A percentile compares a stretch with the other conserved stretches of the same genome.
These are phyloP conservation scores for Octopus sinensis DNA, from an alignment of 1,140 invertebrate species.

Conservation along the genomic window DNA sequence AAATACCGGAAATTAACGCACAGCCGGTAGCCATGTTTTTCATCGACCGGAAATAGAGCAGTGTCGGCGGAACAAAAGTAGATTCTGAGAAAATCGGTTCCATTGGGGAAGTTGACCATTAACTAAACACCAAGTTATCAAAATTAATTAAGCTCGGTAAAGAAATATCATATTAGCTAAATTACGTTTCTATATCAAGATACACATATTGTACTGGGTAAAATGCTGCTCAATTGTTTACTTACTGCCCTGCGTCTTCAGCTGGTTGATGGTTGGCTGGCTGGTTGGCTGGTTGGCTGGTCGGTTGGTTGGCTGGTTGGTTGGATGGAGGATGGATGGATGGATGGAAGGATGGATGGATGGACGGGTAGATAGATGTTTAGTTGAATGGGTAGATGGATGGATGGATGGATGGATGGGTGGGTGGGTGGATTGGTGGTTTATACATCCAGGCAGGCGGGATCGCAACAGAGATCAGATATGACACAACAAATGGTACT, in stretches of 20 bases:
- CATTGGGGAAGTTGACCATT: neutral
- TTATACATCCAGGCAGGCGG: neutral
- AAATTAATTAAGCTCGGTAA: constrained; percentile 6
- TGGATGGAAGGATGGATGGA: too few relatives aligned
- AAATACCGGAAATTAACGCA: neutral
- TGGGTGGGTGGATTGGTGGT: neutral
- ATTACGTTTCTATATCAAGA: constrained; percentile 8
- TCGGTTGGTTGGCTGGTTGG: too few relatives aligned
- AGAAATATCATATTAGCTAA: neutral
- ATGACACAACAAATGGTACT: neutral
- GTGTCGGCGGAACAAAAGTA: constrained; percentile 2
- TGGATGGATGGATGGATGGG: neutral
- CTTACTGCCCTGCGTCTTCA: too few relatives aligned
- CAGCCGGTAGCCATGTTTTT: neutral
- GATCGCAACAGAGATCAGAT: neutral
- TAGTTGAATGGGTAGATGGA: neutral
- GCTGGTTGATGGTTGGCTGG: too few relatives aligned
- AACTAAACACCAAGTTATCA: constrained; percentile 10
- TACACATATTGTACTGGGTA: neutral
- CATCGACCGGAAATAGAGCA: neutral
- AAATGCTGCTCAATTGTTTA: too few relatives aligned
- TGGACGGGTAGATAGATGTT: neutral
- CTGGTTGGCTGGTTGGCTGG: too few relatives aligned
- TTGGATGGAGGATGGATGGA: too few relatives aligned
- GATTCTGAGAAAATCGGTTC: neutral